Percentiles rank a stretch among this genome's conserved stretches.
phyloP scores from a whole-genome alignment of 2,888 invertebrate genomes.

The Heliconius ethilla region DNA sequence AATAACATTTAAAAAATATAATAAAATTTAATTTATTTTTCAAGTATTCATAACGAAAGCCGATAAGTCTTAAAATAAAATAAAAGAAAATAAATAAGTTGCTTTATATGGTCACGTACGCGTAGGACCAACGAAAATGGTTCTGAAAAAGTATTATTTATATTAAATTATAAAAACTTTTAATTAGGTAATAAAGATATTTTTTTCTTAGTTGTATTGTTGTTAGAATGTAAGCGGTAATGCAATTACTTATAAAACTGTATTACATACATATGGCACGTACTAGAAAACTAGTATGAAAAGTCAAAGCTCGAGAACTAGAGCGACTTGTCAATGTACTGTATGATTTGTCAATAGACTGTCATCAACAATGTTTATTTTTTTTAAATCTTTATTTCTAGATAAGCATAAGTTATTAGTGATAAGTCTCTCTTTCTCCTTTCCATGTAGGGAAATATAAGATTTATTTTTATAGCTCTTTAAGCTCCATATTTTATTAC shows the following conservation, averaged over 20 bases:
- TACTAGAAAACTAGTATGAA: background rate
- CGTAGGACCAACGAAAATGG: background rate
- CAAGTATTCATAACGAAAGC: background rate
- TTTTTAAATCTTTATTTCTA: background rate
- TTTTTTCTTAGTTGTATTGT: background rate
- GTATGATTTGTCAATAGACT: background rate
- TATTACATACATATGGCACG: background rate
- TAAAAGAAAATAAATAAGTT: background rate
- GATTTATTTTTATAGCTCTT: too few species aligned
- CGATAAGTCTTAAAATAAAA: background rate
- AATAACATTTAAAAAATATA: background rate
- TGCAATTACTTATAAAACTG: background rate
- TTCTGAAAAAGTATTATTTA: slow-evolving; percentile 1
- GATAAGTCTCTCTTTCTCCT: background rate
- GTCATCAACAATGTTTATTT: background rate
- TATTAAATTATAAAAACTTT: background rate
- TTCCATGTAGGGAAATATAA: too few species aligned
- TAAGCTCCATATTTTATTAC: background rate
- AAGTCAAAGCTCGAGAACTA: background rate
- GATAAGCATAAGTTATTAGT: background rate
- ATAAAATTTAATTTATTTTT: background rate
- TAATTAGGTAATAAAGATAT: too few species aligned
- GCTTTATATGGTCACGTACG: background rate
- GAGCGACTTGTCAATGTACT: background rate
- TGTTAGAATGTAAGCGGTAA: background rate